Base-by-base conservation (phyloP, 2,113 vertebrate genomes). In the Lagopus leucura region DNA sequence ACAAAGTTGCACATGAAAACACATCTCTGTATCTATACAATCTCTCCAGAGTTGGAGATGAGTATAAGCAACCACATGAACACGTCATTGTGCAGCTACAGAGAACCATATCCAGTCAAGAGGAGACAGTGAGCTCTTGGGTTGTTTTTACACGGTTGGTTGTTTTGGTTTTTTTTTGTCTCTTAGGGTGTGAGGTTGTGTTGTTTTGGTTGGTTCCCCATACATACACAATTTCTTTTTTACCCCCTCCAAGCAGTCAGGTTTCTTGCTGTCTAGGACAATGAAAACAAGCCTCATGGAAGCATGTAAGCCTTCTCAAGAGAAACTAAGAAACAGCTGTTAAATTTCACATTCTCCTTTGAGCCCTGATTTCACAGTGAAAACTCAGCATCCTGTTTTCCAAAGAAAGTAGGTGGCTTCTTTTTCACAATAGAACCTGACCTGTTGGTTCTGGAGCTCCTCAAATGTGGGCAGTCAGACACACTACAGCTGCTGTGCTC, bases 261-360 rank as follows among this genome's bases (percentile, higher is more conserved):
- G 73, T 94, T 95, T 93, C 74, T 92, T 64, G 12, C 36, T 92
- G 78, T 55, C 64, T 75, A 92, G 84, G 30, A 82, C 58, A 89
- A 42, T 14, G 47, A 78, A 57, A 36, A 48, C 38, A 84, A 87
- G 42, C 3, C 57, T 75, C 19, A 5, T 6, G 36, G 50, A 90
- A 74, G 50, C 63, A 86, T 69, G 43, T 50, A 66, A 85, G 73
- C 73, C 84, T 96, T 89, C 76, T 45, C 80, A 82, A 54, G 47
- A 58, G 78, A 93, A 95, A 74, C 40, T 76, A 30, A 94, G 93
- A 96, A 94, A 77, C 96, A 97, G 96, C 94, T 97, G 95, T 78
- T 82, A 66, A 32, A 77, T 58, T 82, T 73, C 64, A 90, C 80
- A 93, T 70, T 72, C 40, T 89, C 72, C 69, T 93, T 65, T 67